A percentile compares a stretch with the other conserved stretches of the same genome.
phyloP scores from a whole-genome alignment of 2,797 vertebrate species.

The Nannoperca obscura region DNA sequence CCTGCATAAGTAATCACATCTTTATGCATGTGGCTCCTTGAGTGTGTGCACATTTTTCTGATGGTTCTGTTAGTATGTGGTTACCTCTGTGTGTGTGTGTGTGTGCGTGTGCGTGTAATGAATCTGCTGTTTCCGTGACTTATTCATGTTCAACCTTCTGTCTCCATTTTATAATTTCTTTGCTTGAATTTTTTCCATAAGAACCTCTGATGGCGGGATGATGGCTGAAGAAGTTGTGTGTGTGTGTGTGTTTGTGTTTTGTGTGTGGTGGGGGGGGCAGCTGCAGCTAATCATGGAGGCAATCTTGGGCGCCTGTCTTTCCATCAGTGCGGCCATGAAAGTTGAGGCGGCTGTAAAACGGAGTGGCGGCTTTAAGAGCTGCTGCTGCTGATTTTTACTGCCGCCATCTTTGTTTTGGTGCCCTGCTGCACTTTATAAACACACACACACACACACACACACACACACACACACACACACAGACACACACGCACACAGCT shows the following conservation, averaged over 20 bases:
- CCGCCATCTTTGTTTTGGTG: slow-evolving; percentile 59
- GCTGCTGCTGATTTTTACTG: slow-evolving; percentile 46
- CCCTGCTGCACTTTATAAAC: background rate
- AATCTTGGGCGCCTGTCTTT: slow-evolving; percentile 51
- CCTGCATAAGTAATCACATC: slow-evolving; percentile 10
- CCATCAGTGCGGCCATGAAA: slow-evolving; percentile 58
- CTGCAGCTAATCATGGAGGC: slow-evolving; percentile 54
- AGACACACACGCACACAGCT: background rate
- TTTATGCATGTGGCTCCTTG: slow-evolving; percentile 35
- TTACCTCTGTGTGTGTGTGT: background rate
- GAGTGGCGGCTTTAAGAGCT: slow-evolving; percentile 55
- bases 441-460: background rate
- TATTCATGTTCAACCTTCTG: slow-evolving; percentile 47
- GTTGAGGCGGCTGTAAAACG: slow-evolving; percentile 43
- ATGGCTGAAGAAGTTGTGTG: background rate
- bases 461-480: too few species aligned
- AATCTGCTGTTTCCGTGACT: slow-evolving; percentile 29
- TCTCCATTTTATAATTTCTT: slow-evolving; percentile 46
- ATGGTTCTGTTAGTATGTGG: background rate
- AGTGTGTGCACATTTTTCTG: slow-evolving; percentile 14
- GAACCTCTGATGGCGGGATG: slow-evolving; percentile 22
- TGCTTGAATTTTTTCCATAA: slow-evolving; percentile 43
- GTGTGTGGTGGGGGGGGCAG: too few species aligned
- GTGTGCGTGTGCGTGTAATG: slow-evolving; percentile 18
- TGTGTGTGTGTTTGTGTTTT: slow-evolving; percentile 6